A percentile compares a stretch with the other conserved stretches of the same genome.
These are phyloP conservation scores for Pterostichus madidus DNA, from an alignment of 2,888 invertebrate species.

Conservation along the genomic window DNA sequence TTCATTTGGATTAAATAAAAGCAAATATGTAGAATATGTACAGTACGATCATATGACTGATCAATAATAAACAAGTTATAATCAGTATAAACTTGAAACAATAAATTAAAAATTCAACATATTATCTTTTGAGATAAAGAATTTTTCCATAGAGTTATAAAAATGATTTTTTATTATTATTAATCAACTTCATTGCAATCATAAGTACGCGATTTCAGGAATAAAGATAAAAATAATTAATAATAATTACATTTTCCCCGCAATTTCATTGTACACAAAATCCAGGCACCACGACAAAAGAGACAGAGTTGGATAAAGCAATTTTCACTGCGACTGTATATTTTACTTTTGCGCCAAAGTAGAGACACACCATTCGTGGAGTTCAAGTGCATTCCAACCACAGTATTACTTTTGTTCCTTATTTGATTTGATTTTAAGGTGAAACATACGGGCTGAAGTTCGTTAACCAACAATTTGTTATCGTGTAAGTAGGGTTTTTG, in stretches of 20 bases:
- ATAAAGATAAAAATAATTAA: not conserved
- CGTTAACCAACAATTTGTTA: too few species aligned
- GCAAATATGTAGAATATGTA: not conserved
- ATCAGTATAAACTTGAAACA: not conserved
- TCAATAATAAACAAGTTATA: not conserved
- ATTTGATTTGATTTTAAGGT: too few species aligned
- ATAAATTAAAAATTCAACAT: not conserved
- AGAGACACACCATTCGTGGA: too few species aligned
- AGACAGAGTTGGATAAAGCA: too few species aligned
- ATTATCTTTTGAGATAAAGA: conserved; percentile 32
- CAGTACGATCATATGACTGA: not conserved
- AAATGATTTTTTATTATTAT: not conserved
- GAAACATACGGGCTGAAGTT: too few species aligned
- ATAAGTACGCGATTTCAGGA: not conserved
- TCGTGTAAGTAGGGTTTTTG: too few species aligned
- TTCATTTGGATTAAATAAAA: not conserved
- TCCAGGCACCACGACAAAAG: too few species aligned
- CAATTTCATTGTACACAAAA: too few species aligned
- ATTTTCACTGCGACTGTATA: too few species aligned
- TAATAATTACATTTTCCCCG: conserved; percentile 1
- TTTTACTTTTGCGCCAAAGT: too few species aligned
- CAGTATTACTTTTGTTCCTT: too few species aligned
- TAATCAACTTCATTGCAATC: not conserved
- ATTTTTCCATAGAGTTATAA: conserved; percentile 2
- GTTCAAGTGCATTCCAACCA: too few species aligned